phyloP scores from a whole-genome alignment of 2,797 vertebrate genomes.

The Epinephelus coioides region DNA sequence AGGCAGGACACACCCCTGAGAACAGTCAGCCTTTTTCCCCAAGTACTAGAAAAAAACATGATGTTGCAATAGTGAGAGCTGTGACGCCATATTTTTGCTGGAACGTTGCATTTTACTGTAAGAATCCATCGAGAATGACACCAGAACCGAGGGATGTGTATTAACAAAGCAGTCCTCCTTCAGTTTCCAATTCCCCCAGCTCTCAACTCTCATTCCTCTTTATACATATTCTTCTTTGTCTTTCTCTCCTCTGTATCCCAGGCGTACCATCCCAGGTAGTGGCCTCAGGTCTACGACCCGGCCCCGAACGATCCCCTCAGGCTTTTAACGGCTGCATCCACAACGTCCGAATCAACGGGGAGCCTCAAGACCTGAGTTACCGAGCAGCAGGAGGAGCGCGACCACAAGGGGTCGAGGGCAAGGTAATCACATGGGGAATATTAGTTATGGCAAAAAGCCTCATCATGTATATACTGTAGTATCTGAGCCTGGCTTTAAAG shows the following conservation, averaged over 20 bases:
- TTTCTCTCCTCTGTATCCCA: slow-evolving; percentile 58
- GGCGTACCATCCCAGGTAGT: slow-evolving; percentile 92
- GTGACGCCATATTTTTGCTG: background rate
- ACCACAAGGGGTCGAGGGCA: slow-evolving; percentile 82
- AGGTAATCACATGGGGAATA: slow-evolving; percentile 51
- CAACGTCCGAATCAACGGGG: slow-evolving; percentile 94
- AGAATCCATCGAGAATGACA: slow-evolving; percentile 26
- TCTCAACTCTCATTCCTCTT: background rate
- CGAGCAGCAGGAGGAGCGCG: slow-evolving; percentile 82
- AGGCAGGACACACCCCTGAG: background rate
- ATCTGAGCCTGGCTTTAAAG: background rate
- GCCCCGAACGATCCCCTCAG: slow-evolving; percentile 90
- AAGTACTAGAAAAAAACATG: slow-evolving; percentile 8
- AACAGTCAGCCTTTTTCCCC: slow-evolving; percentile 13
- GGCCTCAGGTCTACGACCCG: slow-evolving; percentile 90
- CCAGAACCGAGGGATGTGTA: background rate
- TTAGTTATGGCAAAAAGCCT: background rate
- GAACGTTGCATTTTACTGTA: background rate
- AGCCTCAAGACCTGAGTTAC: slow-evolving; percentile 93
- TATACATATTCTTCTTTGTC: background rate
- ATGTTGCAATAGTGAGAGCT: slow-evolving; percentile 21
- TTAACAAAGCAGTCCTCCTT: background rate
- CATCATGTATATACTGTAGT: background rate
- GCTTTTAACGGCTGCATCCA: slow-evolving; percentile 96
- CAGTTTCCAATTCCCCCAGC: background rate